Evolutionary conservation across 1,140 invertebrate genomes (phyloP).

Genomic region (Meteorus sp.): DNA sequence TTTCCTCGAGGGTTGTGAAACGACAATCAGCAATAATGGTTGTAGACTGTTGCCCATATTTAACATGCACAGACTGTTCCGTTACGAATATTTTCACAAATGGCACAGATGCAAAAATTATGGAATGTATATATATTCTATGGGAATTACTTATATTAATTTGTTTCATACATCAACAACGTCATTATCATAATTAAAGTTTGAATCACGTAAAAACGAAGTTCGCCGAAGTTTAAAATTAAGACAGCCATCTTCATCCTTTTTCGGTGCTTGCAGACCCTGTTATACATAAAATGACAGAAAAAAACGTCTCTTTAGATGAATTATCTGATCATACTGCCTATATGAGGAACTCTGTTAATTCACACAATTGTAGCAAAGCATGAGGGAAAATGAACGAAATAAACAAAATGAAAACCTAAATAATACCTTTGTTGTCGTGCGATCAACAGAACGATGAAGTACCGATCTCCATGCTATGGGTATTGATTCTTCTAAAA

Average conservation of each 20-base stretch:
- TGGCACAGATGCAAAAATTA: conserved; percentile 6
- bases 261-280: conserved; percentile 55
- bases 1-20: too few species aligned
- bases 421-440: conserved; percentile 44
- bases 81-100: not conserved
- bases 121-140: conserved; percentile 16
- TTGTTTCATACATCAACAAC: conserved; percentile 51
- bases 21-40: too few species aligned
- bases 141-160: not conserved
- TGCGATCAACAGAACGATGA: conserved; percentile 53
- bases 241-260: conserved; percentile 50
- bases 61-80: too few species aligned
- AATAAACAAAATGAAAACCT: conserved; percentile 37
- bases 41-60: too few species aligned
- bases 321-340: too few species aligned
- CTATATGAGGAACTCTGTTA: too few species aligned
- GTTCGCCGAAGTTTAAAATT: conserved; percentile 54
- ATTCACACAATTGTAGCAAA: not conserved
- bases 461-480: conserved; percentile 57
- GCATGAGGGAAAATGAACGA: conserved; percentile 26
- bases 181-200: conserved; percentile 58
- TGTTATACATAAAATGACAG: conserved; percentile 36
- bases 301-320: too few species aligned
- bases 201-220: conserved; percentile 56
- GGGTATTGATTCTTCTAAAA: conserved; percentile 57